Evolutionary conservation across 64 coral and sea anemone species (phyloP), one percentile per base, ranked within the genome.

Genomic region (Stichodactyla mertensii): DNA sequence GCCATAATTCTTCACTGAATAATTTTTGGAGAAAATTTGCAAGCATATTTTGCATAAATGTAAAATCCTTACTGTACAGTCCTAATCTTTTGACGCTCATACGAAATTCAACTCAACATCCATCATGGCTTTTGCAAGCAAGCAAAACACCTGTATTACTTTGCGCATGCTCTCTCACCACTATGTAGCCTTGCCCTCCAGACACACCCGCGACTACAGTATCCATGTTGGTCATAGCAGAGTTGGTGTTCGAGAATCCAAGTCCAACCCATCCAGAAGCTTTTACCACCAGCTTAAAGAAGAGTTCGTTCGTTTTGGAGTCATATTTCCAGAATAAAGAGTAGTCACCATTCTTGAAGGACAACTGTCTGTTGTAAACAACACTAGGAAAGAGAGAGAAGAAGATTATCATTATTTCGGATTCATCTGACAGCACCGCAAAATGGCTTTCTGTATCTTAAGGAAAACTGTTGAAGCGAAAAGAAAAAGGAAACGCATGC

Each of bases 211-310:
- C 70, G 10, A 77, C 70, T 18, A 77, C 70, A 31, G 18, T 18
- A 77, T 77, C 70, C 70, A 77, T 77, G 9, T 77, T 3, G 8
- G 9, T 20, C 70, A 77, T 77, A 31, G 7, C n/a, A 20, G 70
- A 77, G 70, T 77, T 77, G 20, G 27, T 31, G 70, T 77, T 31
- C n/a, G 70, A 77, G 27, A 77, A 13, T 31, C 70, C 70, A 77
- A 77, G 20, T 77, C 70, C 70, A 77, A 77, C 27, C 70, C 70
- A 77, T 23, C 70, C 70, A 77, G 70, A 3, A 23, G 70, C 70
- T 22, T 77, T 77, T 22, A 77, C 70, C 18, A 10, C 27, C 20
- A 77, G 70, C 1, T 13, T 64, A 64, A 64, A 64, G 19, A 81
- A 53, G 12, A 81, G 9, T 20, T 81, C 78, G 16, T 81, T 81